Base-by-base conservation (phyloP, 2,888 invertebrate species). In the Lochmaea crataegi region DNA sequence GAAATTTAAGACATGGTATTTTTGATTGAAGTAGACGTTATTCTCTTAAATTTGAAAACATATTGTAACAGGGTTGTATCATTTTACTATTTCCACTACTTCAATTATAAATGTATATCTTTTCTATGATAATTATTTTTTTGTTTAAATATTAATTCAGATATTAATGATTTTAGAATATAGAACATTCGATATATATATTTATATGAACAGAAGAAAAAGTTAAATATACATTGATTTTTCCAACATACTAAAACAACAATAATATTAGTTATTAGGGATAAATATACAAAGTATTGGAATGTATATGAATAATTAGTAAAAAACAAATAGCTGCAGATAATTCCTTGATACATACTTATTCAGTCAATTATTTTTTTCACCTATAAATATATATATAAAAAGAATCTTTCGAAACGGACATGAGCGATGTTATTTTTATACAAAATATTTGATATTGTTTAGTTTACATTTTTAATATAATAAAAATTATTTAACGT, bases 201-300 rank as follows among this genome's bases (percentile, higher is more conserved):
- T 60, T 65, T n/a, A 6, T 45, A 41, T 56, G 2, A 42, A 12
- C 18, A 14, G 42, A 16, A 66, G 9, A 6, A 26, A 18, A 22
- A 45, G 65, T 32, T 56, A 73, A 75, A 74, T 72, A 72, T 75
- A 60, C 63, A 73, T 61, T 66, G 65, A 65, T 70, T 66, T 75
- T 75, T 72, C 14, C 9, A 51, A 48, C 32, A 68, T 73, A 51
- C 41, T 69, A 51, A 69, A 73, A 68, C 68, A 69, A 60, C 53
- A 45, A 18, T 26, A 65, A 58, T 42, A 58, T 63, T 72, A 64
- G 74, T 63, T 53, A 75, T 75, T 72, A 76, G 68, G 68, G 48
- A 51, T 70, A 67, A 74, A 76, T 79, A 77, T 78, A 74, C 74
- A 75, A 72, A 73, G 69, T 73, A 72, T 71, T 77, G 78, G 77